Conservation (phyloP, 2,888 invertebrate genomes). For the Hoplodrina ambigua region DNA sequence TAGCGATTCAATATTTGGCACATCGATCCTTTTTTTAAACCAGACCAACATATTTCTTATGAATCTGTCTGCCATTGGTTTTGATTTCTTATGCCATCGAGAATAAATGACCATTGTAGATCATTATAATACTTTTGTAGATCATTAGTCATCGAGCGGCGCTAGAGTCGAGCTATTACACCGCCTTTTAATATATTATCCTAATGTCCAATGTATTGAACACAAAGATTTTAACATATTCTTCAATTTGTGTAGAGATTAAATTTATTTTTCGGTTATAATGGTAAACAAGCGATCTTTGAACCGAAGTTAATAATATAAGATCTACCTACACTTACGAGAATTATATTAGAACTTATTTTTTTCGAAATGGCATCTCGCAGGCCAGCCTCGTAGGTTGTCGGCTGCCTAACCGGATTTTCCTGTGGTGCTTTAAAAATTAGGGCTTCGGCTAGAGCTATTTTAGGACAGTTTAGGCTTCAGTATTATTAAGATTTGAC, state of each 20-base stretch:
- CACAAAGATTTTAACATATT: constrained; percentile 39
- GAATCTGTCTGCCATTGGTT: constrained; percentile 26
- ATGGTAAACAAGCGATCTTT: constrained; percentile 37
- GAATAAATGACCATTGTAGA: constrained; percentile 71
- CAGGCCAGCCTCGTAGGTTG: too few relatives aligned
- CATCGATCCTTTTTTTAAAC: constrained; percentile 19
- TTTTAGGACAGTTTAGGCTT: too few relatives aligned
- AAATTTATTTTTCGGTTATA: constrained; percentile 34
- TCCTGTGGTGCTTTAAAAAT: too few relatives aligned
- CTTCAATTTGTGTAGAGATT: constrained; percentile 48
- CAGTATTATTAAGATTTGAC: too few relatives aligned
- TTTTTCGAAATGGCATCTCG: too few relatives aligned
- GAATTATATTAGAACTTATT: too few relatives aligned
- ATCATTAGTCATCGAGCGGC: constrained; percentile 72
- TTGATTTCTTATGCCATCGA: constrained; percentile 42
- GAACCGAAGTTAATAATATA: constrained; percentile 24
- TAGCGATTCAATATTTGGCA: constrained; percentile 44
- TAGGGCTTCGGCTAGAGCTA: too few relatives aligned
- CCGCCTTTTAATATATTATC: constrained; percentile 61
- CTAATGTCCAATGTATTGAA: constrained; percentile 51
- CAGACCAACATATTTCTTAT: constrained; percentile 23
- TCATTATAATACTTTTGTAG: constrained; percentile 72
- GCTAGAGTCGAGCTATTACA: constrained; percentile 50
- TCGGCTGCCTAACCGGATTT: too few relatives aligned
- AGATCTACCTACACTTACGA: background rate